A percentile compares a stretch with the other conserved stretches of the same genome.
Evolutionary conservation across 2,888 invertebrate genomes (phyloP).

Genomic region (Scaptomyza parva): DNA sequence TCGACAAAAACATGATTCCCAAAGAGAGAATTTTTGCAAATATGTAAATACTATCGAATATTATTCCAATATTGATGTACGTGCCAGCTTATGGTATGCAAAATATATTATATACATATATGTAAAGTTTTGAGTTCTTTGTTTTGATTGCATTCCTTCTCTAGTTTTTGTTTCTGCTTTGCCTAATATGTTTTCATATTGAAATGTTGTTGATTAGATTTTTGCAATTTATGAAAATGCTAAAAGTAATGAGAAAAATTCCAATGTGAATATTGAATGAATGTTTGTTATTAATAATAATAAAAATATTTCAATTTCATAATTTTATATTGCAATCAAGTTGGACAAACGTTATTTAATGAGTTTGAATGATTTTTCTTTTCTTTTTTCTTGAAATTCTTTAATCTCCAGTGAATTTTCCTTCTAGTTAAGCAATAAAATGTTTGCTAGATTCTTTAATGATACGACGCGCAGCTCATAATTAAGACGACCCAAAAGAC

Average conservation of each 20-base stretch:
- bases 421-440: conserved; percentile 9
- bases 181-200: conserved; percentile 23
- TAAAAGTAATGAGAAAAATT: conserved; percentile 27
- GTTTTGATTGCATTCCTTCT: conserved; percentile 30
- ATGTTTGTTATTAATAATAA: background rate
- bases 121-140: too few relatives aligned
- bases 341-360: background rate
- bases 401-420: conserved; percentile 25
- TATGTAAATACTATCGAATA: too few relatives aligned
- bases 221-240: conserved; percentile 23
- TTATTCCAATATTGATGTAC: background rate
- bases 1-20: background rate
- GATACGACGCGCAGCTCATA: conserved; percentile 34
- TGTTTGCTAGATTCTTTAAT: conserved; percentile 23
- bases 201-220: conserved; percentile 17
- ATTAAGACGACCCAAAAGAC: conserved; percentile 47
- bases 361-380: background rate
- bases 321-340: conserved; percentile 3
- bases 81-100: background rate
- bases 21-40: too few relatives aligned
- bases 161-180: too few relatives aligned
- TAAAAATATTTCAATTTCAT: background rate
- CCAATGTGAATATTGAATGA: too few relatives aligned
- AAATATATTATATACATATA: too few relatives aligned
- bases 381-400: too few relatives aligned